phyloP scores from a whole-genome alignment of 2,113 vertebrate species.

The Sterna hirundo region DNA sequence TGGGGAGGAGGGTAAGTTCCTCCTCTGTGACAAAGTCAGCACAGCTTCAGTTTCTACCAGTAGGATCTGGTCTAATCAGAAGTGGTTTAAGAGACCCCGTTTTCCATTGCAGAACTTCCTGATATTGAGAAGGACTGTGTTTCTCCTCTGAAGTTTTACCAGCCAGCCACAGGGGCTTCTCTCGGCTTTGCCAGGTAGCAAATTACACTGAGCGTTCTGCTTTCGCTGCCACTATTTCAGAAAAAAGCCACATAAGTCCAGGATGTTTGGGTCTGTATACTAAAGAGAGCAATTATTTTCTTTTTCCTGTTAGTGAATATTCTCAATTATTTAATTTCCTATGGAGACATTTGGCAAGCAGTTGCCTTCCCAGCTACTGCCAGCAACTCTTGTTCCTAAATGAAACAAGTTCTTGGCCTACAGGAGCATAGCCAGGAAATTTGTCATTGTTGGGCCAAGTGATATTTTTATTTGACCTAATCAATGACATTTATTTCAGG shows the following conservation, averaged over 20 bases:
- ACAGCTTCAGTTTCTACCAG: rapidly evolving
- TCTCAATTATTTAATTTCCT: slow-evolving; percentile 53
- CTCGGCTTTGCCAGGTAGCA: not conserved
- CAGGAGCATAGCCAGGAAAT: slow-evolving; percentile 6
- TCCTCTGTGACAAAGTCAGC: not conserved
- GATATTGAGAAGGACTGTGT: not conserved
- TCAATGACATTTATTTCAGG: slow-evolving; percentile 29
- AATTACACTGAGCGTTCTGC: not conserved
- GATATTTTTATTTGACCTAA: slow-evolving; percentile 19
- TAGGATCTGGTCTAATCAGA: not conserved
- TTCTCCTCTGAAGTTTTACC: not conserved
- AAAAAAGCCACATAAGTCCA: not conserved
- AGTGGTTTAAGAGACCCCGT: not conserved
- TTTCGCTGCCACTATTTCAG: not conserved
- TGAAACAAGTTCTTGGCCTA: slow-evolving; percentile 6
- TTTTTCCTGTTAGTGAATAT: slow-evolving; percentile 6
- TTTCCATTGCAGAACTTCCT: not conserved
- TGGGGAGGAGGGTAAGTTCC: not conserved
- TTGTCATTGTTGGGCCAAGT: not conserved
- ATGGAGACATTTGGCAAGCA: slow-evolving; percentile 32
- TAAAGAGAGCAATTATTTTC: not conserved
- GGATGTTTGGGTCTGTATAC: not conserved
- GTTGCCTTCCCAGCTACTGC: slow-evolving; percentile 16
- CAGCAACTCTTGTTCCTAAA: slow-evolving; percentile 32
- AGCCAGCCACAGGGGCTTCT: not conserved